Evolutionary conservation across 2,888 invertebrate species (phyloP).

Genomic region (Halocaridina rubra): DNA sequence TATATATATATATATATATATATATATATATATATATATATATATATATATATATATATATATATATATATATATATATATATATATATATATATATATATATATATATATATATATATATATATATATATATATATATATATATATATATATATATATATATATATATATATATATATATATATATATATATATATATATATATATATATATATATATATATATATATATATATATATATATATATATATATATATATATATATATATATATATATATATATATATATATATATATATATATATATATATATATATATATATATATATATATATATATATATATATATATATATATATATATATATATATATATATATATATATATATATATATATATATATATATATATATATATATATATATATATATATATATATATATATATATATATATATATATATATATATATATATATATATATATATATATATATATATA

Average conservation of each 20-base stretch:
- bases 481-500: background rate
- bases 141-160: background rate
- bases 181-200: background rate
- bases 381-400: constrained; percentile 12
- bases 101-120: constrained; percentile 3
- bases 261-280: background rate
- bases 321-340: constrained; percentile 7
- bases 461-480: background rate
- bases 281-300: constrained; percentile 1
- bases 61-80: constrained; percentile 1
- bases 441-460: constrained; percentile 1
- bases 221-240: constrained; percentile 8
- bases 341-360: constrained; percentile 17
- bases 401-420: constrained; percentile 7
- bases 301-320: background rate
- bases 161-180: background rate
- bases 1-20: constrained; percentile 4
- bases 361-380: constrained; percentile 14
- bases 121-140: constrained; percentile 14
- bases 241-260: background rate
- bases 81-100: background rate
- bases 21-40: background rate
- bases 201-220: background rate
- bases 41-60: constrained; percentile 10
- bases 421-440: background rate